Conservation (phyloP, 1,140 invertebrate genomes). For the Pararge aegeria region DNA sequence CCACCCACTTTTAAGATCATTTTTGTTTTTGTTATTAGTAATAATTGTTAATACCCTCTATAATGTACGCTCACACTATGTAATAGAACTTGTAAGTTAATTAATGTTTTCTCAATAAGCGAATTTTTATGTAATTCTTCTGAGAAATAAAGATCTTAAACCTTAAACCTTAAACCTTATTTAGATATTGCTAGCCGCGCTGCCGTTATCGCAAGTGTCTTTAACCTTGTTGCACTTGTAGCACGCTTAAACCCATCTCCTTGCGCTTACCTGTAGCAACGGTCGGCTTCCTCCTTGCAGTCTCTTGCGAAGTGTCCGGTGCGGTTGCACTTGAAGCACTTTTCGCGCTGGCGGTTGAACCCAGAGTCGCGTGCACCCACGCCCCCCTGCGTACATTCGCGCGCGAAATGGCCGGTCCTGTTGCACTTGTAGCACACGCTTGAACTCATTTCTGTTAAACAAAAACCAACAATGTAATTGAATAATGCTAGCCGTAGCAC, state of each 20-base stretch:
- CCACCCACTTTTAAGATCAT: no score
- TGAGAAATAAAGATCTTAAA: no score
- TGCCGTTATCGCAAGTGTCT: no score
- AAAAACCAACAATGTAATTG: neutral
- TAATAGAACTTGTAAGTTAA: no score
- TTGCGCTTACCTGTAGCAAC: conserved; percentile 86
- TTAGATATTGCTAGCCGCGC: no score
- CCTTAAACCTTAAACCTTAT: no score
- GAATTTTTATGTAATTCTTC: no score
- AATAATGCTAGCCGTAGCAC: neutral
- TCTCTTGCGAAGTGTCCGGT: conserved; percentile 95
- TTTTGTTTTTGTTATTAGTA: no score
- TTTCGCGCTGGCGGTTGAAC: conserved; percentile 84
- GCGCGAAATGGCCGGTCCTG: conserved; percentile 91
- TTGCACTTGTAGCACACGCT: conserved; percentile 95
- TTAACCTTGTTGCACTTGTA: no score
- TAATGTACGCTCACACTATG: no score
- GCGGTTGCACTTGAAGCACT: conserved; percentile 97
- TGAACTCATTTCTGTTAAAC: conserved; percentile 83
- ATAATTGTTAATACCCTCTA: no score
- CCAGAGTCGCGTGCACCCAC: conserved; percentile 81
- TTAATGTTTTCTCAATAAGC: no score
- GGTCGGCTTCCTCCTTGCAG: conserved; percentile 92
- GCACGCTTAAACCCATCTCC: neutral
- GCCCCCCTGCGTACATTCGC: conserved; percentile 88